Conservation (phyloP, 1,140 invertebrate species). For the Drosophila kikkawai region DNA sequence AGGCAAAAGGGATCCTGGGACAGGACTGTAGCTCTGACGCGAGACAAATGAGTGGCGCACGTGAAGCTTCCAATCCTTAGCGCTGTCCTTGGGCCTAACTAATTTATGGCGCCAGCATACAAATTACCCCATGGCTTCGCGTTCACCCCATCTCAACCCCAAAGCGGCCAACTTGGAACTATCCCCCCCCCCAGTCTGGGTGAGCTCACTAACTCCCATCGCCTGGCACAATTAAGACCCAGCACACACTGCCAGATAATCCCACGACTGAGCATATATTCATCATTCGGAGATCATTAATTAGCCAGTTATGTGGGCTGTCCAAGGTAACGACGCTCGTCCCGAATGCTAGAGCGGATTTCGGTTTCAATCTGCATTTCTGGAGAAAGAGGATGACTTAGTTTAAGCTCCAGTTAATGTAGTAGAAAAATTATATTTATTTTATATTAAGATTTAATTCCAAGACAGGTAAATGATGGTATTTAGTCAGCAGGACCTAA, state of each 20-base stretch:
- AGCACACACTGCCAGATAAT: slow-evolving; percentile 18
- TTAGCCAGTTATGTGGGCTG: slow-evolving; percentile 27
- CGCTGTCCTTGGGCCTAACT: slow-evolving; percentile 44
- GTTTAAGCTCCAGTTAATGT: neutral
- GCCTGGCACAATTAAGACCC: slow-evolving; percentile 28
- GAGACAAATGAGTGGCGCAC: slow-evolving; percentile 79
- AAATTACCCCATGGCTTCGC: slow-evolving; percentile 56
- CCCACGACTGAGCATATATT: slow-evolving; percentile 20
- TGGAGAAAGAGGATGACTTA: no score
- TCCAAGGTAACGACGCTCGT: slow-evolving; percentile 2
- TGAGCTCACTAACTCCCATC: slow-evolving; percentile 10
- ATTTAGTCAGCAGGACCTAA: neutral
- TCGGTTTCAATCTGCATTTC: neutral
- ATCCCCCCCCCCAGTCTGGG: neutral
- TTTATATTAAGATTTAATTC: neutral
- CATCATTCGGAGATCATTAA: slow-evolving; percentile 47
- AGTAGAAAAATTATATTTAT: neutral
- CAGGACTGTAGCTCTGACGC: slow-evolving; percentile 43
- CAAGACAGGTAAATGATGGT: neutral
- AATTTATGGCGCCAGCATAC: slow-evolving; percentile 78
- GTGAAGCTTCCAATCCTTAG: slow-evolving; percentile 52
- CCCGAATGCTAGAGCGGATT: neutral
- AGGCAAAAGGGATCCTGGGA: neutral
- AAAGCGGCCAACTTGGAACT: slow-evolving; percentile 17
- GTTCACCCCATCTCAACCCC: neutral